Evolutionary conservation across 1,140 invertebrate genomes (phyloP).

Genomic region (Trialeurodes vaporariorum): DNA sequence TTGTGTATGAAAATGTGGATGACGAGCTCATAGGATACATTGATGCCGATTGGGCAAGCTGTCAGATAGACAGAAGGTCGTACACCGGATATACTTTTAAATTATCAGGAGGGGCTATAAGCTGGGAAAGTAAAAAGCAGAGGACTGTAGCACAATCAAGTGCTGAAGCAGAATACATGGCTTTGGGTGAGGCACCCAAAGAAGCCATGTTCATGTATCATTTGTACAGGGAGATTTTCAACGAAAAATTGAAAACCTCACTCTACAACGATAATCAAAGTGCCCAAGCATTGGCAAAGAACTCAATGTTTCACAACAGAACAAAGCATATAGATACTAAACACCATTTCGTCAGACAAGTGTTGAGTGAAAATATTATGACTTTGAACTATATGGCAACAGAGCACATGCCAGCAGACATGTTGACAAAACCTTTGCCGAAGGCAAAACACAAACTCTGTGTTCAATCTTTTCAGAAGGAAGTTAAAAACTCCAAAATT

Average conservation of each 20-base stretch:
- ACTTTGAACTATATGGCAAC: slow-evolving; percentile 13
- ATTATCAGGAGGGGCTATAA: slow-evolving; percentile 19
- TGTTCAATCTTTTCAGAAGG: no score
- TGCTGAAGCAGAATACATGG: slow-evolving; percentile 28
- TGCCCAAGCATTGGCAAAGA: slow-evolving; percentile 18
- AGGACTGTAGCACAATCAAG: slow-evolving; percentile 22
- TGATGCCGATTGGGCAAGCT: slow-evolving; percentile 32
- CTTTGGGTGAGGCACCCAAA: slow-evolving; percentile 24
- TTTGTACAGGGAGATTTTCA: slow-evolving; percentile 17
- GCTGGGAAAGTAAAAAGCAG: slow-evolving; percentile 25
- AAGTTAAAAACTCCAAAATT: no score
- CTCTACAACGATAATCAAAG: slow-evolving; percentile 22
- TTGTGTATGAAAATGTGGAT: slow-evolving; percentile 18
- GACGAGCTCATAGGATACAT: slow-evolving; percentile 19
- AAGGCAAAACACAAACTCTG: slow-evolving; percentile 1
- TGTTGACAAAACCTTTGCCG: slow-evolving; percentile 13
- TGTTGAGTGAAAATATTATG: slow-evolving; percentile 12
- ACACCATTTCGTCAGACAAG: slow-evolving; percentile 16
- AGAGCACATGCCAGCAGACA: slow-evolving; percentile 15
- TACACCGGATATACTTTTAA: slow-evolving; percentile 23
- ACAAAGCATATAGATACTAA: slow-evolving; percentile 21
- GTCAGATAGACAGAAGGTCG: slow-evolving; percentile 28
- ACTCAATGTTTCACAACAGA: slow-evolving; percentile 10
- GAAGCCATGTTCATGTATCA: slow-evolving; percentile 18
- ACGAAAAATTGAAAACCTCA: neutral